A percentile compares a stretch with the other conserved stretches of the same genome.
phyloP scores from a whole-genome alignment of 2,113 vertebrate genomes.

The Psilopogon haemacephalus region DNA sequence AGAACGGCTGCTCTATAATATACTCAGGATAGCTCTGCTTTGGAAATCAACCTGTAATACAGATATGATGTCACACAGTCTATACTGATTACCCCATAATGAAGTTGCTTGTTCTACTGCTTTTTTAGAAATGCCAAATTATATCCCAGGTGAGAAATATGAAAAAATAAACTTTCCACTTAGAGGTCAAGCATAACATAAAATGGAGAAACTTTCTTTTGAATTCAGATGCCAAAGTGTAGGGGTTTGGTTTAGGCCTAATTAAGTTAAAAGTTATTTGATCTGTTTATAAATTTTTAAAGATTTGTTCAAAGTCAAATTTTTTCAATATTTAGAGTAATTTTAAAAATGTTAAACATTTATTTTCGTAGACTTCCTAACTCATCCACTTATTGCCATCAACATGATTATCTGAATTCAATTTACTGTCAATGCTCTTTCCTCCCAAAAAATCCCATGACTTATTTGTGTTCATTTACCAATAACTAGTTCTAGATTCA shows the following conservation, averaged over 20 bases:
- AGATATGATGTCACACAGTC: not conserved
- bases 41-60: not conserved
- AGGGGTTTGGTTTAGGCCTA: not conserved
- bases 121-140: not conserved
- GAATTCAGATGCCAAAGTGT: not conserved
- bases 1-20: not conserved
- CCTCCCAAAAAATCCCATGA: not conserved
- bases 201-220: not conserved
- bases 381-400: not conserved
- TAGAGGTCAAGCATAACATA: not conserved
- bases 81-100: not conserved
- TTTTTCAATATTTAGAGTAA: not conserved
- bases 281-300: not conserved
- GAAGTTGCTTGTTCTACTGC: not conserved
- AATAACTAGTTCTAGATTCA: not conserved
- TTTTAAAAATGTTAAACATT: not conserved
- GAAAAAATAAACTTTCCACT: not conserved
- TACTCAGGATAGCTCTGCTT: not conserved
- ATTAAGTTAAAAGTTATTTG: not conserved
- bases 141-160: not conserved
- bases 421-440: not conserved
- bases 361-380: not conserved
- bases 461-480: not conserved
- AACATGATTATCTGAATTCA: not conserved
- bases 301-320: not conserved